Base-by-base conservation (phyloP, 2,113 vertebrate species). In the Sceloporus undulatus region DNA sequence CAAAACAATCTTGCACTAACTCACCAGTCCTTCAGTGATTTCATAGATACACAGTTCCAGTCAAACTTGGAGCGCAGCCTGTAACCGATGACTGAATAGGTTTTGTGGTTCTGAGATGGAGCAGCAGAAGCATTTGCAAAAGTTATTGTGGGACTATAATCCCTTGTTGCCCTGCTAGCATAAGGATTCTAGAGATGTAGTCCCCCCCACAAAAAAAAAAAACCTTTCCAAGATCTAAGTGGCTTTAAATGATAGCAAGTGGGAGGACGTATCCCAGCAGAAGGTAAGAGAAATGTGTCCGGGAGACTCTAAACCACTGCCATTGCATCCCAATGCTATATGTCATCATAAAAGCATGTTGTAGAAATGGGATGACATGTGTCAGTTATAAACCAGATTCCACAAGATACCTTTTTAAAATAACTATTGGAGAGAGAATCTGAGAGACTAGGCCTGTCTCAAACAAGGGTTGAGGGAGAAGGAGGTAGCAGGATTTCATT, bases 221-320 rank as follows among this genome's bases (percentile, higher is more conserved):
- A 62, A 16, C 59, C 16, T 62, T 62, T 62, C 59, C 14, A 18
- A 62, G 59, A 14, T 62, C 59, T 62, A 62, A 62, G 59, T 62
- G 59, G 59, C 59, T 7, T 27, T 68, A 87, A 56, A 40, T 34
- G n/a, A 18, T 9, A 7, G 10, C 21, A 10, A 74, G 54, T 79
- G 34, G 59, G 29, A 34, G 21, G 66, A 75, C n/a, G 23, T 19
- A 6, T 18, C 42, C 79, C 10, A n/a, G 40, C 77, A 81, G 88
- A 66, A 66, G 29, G 29, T 27, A 9, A 38, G 54, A 7, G 23
- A 1, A 18, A 48, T 1, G 14, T 29, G 38, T 66, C 56, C n/a
- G 29, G 75, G 89, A 85, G 56, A 0, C 0, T 66, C 0, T 2
- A 84, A 66, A 65, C 71, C 70, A 29, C 71, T 86, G 59, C 80